Evolutionary conservation across 2,113 vertebrate species (phyloP).

Genomic region (Catagonus wagneri): DNA sequence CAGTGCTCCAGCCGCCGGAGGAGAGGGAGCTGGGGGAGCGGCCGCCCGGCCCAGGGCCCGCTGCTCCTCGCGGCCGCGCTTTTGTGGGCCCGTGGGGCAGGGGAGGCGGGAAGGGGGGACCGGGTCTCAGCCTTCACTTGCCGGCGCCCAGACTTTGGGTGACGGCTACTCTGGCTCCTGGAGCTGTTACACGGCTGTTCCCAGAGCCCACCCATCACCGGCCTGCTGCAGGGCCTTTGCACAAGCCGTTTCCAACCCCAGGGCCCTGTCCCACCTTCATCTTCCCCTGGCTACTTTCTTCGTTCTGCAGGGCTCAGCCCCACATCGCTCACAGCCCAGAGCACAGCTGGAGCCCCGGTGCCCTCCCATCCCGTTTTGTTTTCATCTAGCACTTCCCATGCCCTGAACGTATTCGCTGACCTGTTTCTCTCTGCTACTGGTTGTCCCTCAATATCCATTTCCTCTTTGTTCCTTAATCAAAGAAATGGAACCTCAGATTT

Average conservation of each 20-base stretch:
- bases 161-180: fast-evolving
- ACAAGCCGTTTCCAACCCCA: not conserved
- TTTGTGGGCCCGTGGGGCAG: fast-evolving
- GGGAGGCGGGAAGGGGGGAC: not conserved
- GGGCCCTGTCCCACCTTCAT: conserved; percentile 71
- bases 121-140: fast-evolving
- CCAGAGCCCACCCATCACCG: not conserved
- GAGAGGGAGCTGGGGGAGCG: not conserved
- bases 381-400: not conserved
- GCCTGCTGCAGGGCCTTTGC: not conserved
- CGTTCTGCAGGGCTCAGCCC: not conserved
- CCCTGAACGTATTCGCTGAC: not conserved
- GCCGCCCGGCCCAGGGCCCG: not conserved
- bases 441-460: not conserved
- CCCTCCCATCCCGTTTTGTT: no score
- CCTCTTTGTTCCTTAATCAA: not conserved
- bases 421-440: not conserved
- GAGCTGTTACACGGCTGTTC: not conserved
- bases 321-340: not conserved
- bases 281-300: conserved; percentile 74
- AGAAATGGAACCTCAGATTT: not conserved
- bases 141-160: fast-evolving
- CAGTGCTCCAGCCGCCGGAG: conserved; percentile 62
- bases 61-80: fast-evolving
- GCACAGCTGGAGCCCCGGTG: not conserved